Evolutionary conservation across 1,140 invertebrate species (phyloP), one percentile per base, ranked within the genome.

Genomic region (Drosophila pruinosa): DNA sequence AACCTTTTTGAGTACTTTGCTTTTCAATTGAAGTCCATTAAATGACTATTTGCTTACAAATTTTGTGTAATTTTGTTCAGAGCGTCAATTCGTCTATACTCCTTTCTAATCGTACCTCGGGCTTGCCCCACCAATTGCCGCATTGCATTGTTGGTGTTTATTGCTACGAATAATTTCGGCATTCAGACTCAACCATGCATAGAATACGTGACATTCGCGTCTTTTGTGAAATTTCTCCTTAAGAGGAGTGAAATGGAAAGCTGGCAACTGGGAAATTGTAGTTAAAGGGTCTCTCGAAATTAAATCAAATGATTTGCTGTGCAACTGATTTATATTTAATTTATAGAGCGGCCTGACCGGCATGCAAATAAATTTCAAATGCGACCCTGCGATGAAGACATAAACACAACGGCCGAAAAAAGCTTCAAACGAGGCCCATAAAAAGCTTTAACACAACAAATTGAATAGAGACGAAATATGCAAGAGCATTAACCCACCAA

Each of bases 231-330:
- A 52, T 73, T 73, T 47, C 52, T 28, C 12, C 12, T 43, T n/a
- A 24, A 24, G 14, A 3, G 2, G n/a, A n/a, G 22, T 4, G 21
- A 45, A 8, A 22, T 15, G 3, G 15, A 12, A 7, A 14, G 4
- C 7, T 3, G 14, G 26, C n/a, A n/a, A n/a, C n/a, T n/a, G n/a
- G 3, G 28, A 39, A 24, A 4, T 28, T 45, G n/a, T n/a, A 22
- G 28, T 38, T 58, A 41, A 58, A 74, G 71, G 53, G 67, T 63
- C 79, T 31, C 57, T 59, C 68, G 63, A 85, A 85, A 85, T 85
- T 81, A 88, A 85, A 85, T 85, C 77, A 85, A 86, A 85, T 86
- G 82, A 81, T 81, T 85, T 81, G 81, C 70, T 78, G 73, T 85
- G 73, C 81, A 77, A 54, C 81, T 86, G 82, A 85, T 85, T 85